phyloP scores from a whole-genome alignment of 2,113 vertebrate species.

The Hystrix brachyura region DNA sequence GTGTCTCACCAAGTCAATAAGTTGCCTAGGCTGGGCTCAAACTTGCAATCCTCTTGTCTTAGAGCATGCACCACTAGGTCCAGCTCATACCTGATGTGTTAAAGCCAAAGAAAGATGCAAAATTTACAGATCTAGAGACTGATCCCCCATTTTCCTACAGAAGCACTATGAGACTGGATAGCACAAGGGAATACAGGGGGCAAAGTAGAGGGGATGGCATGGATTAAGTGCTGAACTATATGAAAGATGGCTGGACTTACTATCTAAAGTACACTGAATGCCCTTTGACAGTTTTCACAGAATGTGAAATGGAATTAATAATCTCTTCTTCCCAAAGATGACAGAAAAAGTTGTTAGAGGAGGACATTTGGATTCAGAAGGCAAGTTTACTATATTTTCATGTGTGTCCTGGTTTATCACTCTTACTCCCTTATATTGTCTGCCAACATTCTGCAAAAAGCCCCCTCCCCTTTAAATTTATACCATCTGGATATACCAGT shows the following conservation, averaged over 20 bases:
- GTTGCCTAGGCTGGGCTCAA: not conserved
- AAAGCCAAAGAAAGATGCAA: constrained; percentile 1
- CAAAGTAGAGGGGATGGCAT: accelerated
- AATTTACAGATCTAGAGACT: not conserved
- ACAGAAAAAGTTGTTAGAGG: not conserved
- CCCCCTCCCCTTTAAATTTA: not conserved
- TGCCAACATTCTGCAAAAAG: not conserved
- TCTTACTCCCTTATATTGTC: not conserved
- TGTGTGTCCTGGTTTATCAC: not conserved
- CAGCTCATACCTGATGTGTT: not conserved
- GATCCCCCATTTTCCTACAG: not conserved
- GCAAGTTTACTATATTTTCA: not conserved
- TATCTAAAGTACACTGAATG: not conserved
- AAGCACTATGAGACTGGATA: not conserved
- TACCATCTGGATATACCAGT: not conserved
- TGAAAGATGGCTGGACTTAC: not conserved
- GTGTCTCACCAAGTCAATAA: not conserved
- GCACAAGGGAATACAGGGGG: not conserved
- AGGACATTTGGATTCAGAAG: not conserved
- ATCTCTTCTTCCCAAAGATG: not conserved
- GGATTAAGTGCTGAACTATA: not conserved
- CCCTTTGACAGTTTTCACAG: not conserved
- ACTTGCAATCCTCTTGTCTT: not conserved
- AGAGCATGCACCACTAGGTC: not conserved
- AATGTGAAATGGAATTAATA: not conserved